Conservation (phyloP, 2,888 invertebrate species). For the Drosophila anomalipes region DNA sequence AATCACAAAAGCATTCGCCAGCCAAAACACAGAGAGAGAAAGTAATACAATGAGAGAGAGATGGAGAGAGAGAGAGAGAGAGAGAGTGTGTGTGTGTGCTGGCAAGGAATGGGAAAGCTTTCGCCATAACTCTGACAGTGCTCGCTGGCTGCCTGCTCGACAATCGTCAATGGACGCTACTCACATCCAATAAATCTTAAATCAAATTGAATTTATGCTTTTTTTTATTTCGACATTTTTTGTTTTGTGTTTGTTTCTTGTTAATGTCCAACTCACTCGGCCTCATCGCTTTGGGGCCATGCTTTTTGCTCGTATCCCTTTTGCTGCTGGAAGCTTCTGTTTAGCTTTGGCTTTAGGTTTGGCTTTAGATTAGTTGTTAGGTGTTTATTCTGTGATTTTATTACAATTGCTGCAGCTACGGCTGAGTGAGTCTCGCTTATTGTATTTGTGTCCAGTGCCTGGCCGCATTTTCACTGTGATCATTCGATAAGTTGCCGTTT, state of each 20-base stretch:
- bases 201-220: slow-evolving; percentile 82
- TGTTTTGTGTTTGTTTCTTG: background rate
- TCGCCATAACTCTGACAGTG: slow-evolving; percentile 29
- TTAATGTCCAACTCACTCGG: slow-evolving; percentile 1
- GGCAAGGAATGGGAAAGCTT: slow-evolving; percentile 51
- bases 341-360: slow-evolving; percentile 22
- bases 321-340: slow-evolving; percentile 11
- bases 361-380: slow-evolving; percentile 31
- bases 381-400: slow-evolving; percentile 60
- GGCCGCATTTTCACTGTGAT: slow-evolving; percentile 40
- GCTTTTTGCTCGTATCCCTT: background rate
- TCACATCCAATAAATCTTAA: slow-evolving; percentile 69
- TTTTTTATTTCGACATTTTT: slow-evolving; percentile 45
- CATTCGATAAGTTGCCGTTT: slow-evolving; percentile 43
- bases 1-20: slow-evolving; percentile 35
- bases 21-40: background rate
- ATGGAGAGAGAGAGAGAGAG: slow-evolving; percentile 1
- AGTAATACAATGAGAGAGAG: slow-evolving; percentile 3
- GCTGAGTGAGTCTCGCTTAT: slow-evolving; percentile 52
- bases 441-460: slow-evolving; percentile 45
- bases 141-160: slow-evolving; percentile 20
- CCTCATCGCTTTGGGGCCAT: slow-evolving; percentile 13
- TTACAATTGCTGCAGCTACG: slow-evolving; percentile 47
- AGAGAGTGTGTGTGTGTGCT: background rate
- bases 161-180: slow-evolving; percentile 36